A percentile compares a stretch with the other conserved stretches of the same genome.
phyloP scores from a whole-genome alignment of 1,140 invertebrate species.

The Leptestheria dahalacensis region DNA sequence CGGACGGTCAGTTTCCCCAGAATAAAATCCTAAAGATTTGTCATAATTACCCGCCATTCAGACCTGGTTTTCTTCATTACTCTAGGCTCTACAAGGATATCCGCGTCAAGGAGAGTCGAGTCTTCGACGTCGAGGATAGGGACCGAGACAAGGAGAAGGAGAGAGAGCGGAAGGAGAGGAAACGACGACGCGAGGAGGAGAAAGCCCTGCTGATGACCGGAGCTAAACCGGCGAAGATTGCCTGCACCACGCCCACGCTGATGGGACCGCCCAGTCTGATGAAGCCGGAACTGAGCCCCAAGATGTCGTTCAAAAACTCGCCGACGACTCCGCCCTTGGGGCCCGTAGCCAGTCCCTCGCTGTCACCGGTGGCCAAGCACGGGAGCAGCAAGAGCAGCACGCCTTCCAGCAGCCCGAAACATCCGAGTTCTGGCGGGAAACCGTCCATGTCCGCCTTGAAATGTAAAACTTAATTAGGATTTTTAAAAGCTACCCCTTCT shows the following conservation, averaged over 20 bases:
- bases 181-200: conserved; percentile 41
- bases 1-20: too few relatives aligned
- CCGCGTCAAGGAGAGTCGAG: conserved; percentile 13
- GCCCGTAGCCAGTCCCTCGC: not conserved
- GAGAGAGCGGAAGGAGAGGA: conserved; percentile 33
- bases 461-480: conserved; percentile 1
- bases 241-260: conserved; percentile 23
- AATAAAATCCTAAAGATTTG: too few relatives aligned
- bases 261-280: conserved; percentile 52
- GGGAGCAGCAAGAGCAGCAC: conserved; percentile 13
- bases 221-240: conserved; percentile 19
- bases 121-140: conserved; percentile 34
- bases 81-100: conserved; percentile 7
- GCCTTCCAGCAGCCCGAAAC: conserved; percentile 20
- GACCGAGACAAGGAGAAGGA: conserved; percentile 24
- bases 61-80: too few relatives aligned
- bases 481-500: too few relatives aligned
- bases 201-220: conserved; percentile 35
- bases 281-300: conserved; percentile 5
- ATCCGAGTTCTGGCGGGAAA: conserved; percentile 49
- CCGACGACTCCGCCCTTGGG: conserved; percentile 1
- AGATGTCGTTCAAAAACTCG: conserved; percentile 1
- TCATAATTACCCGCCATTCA: conserved; percentile 5
- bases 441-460: conserved; percentile 48
- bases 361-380: not conserved